These are phyloP conservation scores for Thera britannica DNA, from an alignment of 2,888 invertebrate species.

Conservation along the genomic window DNA sequence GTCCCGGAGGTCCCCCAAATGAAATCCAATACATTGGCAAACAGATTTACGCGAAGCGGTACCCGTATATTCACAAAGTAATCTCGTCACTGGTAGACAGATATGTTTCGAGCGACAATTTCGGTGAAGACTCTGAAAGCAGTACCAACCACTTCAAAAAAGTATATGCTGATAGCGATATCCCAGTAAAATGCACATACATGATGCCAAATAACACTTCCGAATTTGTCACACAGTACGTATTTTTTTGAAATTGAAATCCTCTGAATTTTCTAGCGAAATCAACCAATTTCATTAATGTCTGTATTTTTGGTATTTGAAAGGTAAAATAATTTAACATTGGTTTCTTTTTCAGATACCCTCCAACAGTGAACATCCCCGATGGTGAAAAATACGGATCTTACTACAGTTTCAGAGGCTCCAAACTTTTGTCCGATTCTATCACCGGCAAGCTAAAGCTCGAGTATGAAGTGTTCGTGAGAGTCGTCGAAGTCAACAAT, in stretches of 20 bases:
- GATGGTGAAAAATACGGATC: conserved; percentile 68
- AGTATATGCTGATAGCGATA: conserved; percentile 61
- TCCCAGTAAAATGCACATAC: conserved; percentile 69
- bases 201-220: conserved; percentile 56
- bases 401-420: conserved; percentile 73
- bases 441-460: conserved; percentile 68
- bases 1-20: conserved; percentile 48
- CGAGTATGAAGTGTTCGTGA: conserved; percentile 76
- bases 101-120: conserved; percentile 66
- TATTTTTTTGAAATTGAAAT: conserved; percentile 30
- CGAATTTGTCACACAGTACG: conserved; percentile 71
- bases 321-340: neutral
- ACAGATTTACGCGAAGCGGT: conserved; percentile 68
- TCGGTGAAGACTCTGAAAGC: conserved; percentile 57
- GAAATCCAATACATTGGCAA: conserved; percentile 64
- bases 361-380: conserved; percentile 60
- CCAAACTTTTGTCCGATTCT: conserved; percentile 61
- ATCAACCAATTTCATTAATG: neutral
- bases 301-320: neutral
- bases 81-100: conserved; percentile 64
- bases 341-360: conserved; percentile 60
- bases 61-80: conserved; percentile 69
- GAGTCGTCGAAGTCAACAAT: conserved; percentile 61
- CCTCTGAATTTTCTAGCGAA: neutral
- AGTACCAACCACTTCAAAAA: conserved; percentile 61